Conservation (phyloP, 2,888 invertebrate species). For the Hydraecia micacea region DNA sequence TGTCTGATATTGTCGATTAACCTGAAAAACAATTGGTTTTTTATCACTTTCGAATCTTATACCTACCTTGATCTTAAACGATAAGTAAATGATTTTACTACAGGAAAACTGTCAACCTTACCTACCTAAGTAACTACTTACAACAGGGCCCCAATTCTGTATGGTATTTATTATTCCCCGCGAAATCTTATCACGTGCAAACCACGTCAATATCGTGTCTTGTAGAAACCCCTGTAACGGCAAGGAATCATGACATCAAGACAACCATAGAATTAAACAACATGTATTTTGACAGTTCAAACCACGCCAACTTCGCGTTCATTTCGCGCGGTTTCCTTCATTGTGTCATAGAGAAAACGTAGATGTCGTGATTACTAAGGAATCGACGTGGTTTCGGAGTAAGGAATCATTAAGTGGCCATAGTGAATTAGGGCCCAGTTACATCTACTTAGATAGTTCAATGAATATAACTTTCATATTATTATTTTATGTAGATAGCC, state of each 20-base stretch:
- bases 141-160: neutral
- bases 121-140: neutral
- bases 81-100: slow-evolving; percentile 7
- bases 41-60: slow-evolving; percentile 11
- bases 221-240: too few relatives aligned
- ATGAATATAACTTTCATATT: slow-evolving; percentile 50
- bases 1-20: slow-evolving; percentile 1
- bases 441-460: slow-evolving; percentile 58
- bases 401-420: neutral
- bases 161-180: neutral
- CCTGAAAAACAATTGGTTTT: slow-evolving; percentile 3
- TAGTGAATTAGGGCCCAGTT: neutral
- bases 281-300: neutral
- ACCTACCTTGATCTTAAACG: slow-evolving; percentile 7
- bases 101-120: slow-evolving; percentile 3
- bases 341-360: neutral
- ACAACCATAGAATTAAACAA: too few relatives aligned
- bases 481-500: slow-evolving; percentile 58
- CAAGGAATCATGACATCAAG: neutral
- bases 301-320: too few relatives aligned
- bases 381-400: neutral
- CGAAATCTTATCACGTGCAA: neutral
- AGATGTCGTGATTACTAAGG: too few relatives aligned
- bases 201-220: neutral
- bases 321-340: neutral